These are phyloP conservation scores for Stercorarius parasiticus DNA, from an alignment of 2,113 vertebrate species.

Conservation along the genomic window DNA sequence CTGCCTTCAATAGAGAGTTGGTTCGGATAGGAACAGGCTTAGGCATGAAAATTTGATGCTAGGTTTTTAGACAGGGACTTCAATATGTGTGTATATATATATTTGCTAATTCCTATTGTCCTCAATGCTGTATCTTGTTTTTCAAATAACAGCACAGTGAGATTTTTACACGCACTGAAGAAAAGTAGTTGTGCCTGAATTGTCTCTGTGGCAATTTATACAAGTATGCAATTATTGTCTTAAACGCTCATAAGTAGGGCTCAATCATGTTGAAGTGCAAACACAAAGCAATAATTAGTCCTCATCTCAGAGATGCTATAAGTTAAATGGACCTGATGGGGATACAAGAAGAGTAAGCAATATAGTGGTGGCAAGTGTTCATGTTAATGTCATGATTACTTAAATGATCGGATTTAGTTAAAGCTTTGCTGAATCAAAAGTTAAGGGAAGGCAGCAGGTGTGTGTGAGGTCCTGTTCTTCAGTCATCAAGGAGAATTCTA, in stretches of 20 bases:
- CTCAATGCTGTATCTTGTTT: not conserved
- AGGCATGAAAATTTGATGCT: not conserved
- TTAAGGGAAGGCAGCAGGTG: not conserved
- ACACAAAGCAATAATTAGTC: not conserved
- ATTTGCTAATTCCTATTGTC: not conserved
- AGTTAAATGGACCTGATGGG: not conserved
- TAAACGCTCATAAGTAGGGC: not conserved
- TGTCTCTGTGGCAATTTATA: slow-evolving; percentile 4
- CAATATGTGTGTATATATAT: not conserved
- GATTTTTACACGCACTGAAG: not conserved
- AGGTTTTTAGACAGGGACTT: not conserved
- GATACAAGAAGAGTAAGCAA: not conserved
- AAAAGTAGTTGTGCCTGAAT: not conserved
- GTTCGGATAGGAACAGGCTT: not conserved
- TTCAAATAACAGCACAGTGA: not conserved
- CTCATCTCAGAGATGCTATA: not conserved
- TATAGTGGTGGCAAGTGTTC: not conserved
- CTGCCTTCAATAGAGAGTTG: not conserved
- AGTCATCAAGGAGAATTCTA: not conserved
- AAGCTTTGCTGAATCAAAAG: not conserved
- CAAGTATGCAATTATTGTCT: slow-evolving; percentile 23
- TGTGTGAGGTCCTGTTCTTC: not conserved
- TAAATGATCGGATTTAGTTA: not conserved
- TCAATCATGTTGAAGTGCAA: not conserved
- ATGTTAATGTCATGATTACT: not conserved